phyloP scores from a whole-genome alignment of 2,113 vertebrate genomes.

The Phyllostomus hastatus region DNA sequence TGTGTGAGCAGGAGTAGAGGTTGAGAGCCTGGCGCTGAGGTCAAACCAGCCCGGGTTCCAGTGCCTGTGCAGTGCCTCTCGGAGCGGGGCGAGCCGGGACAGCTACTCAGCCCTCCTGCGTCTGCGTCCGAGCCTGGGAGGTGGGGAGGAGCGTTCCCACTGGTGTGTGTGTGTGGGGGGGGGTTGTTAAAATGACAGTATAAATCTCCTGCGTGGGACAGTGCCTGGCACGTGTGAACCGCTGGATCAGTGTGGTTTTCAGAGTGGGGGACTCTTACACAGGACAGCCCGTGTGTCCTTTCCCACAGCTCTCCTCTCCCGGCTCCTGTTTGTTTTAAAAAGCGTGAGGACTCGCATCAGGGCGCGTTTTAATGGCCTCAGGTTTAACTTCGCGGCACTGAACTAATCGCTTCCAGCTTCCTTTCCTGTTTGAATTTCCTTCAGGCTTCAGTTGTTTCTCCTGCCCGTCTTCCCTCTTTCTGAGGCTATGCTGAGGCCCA shows the following conservation, averaged over 20 bases:
- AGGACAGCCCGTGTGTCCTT: background rate
- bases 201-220: background rate
- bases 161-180: too few relatives aligned
- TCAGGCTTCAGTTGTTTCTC: background rate
- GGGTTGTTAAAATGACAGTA: rapidly evolving
- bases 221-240: background rate
- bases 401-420: background rate
- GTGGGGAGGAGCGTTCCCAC: background rate
- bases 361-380: background rate
- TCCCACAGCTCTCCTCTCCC: background rate
- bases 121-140: constrained; percentile 9
- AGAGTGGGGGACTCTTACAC: background rate
- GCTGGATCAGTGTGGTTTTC: background rate
- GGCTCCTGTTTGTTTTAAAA: background rate
- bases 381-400: background rate
- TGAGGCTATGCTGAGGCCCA: background rate
- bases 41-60: background rate
- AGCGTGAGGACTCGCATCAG: background rate
- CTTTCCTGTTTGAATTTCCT: constrained; percentile 44
- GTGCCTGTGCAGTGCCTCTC: background rate
- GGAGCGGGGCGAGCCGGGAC: background rate
- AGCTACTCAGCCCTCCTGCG: background rate
- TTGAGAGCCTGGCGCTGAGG: background rate
- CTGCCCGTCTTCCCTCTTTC: background rate
- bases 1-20: background rate